phyloP scores from a whole-genome alignment of 2,888 invertebrate species.

The Hemithea aestivaria region DNA sequence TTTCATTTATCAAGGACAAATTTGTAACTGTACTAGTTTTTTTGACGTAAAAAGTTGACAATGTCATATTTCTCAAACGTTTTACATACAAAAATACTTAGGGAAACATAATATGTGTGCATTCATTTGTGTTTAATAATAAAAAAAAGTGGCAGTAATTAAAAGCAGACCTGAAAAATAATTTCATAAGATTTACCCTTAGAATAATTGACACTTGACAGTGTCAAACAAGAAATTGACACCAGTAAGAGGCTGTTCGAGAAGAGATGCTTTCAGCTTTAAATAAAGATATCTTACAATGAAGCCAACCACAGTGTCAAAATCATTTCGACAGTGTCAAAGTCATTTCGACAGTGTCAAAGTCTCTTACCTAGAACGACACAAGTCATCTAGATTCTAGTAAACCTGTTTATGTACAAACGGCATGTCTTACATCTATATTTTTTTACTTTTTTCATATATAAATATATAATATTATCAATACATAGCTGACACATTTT shows the following conservation, averaged over 20 bases:
- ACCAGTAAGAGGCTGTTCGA: background rate
- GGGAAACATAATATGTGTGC: constrained; percentile 19
- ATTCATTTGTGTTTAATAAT: constrained; percentile 15
- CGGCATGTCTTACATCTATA: constrained; percentile 17
- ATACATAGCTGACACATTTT: constrained; percentile 16
- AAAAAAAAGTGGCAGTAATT: constrained; percentile 24
- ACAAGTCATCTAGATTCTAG: constrained; percentile 19
- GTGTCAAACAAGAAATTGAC: constrained; percentile 18
- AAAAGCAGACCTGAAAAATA: constrained; percentile 22
- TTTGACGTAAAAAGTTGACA: too few relatives aligned
- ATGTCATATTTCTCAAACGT: too few relatives aligned
- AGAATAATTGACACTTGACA: constrained; percentile 12
- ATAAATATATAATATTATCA: constrained; percentile 6
- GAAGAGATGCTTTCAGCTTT: background rate
- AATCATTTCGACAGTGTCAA: constrained; percentile 12
- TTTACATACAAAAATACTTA: constrained; percentile 7
- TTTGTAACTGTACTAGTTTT: too few relatives aligned
- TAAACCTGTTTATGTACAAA: constrained; percentile 25
- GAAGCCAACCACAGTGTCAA: background rate
- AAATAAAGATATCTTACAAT: too few relatives aligned
- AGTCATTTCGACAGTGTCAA: constrained; percentile 18
- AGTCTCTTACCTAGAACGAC: constrained; percentile 15
- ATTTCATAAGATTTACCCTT: constrained; percentile 17
- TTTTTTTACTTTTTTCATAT: constrained; percentile 17
- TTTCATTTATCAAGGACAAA: too few relatives aligned